Conservation (phyloP, 2,888 invertebrate species). For the Limnephilus auricula region DNA sequence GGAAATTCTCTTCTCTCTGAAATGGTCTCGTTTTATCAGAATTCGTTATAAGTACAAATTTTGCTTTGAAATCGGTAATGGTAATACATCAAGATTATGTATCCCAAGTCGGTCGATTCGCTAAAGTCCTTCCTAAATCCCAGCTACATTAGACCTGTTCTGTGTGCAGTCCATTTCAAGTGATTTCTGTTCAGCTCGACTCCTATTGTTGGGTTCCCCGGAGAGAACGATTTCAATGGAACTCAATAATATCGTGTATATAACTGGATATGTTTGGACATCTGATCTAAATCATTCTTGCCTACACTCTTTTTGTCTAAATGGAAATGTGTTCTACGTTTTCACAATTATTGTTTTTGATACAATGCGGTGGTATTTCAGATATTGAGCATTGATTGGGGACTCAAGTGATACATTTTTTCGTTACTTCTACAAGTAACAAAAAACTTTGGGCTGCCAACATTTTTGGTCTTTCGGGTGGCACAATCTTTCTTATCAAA, state of each 20-base stretch:
- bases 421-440: no score
- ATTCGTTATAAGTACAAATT: neutral
- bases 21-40: neutral
- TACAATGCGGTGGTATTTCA: neutral
- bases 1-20: neutral
- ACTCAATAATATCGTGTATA: neutral
- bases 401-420: no score
- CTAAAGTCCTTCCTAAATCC: neutral
- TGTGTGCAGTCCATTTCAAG: neutral
- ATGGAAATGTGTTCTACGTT: neutral
- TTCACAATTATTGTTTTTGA: no score
- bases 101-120: neutral
- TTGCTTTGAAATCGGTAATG: neutral
- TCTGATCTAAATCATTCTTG: neutral
- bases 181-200: neutral
- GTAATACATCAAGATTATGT: neutral
- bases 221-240: neutral
- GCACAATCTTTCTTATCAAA: no score
- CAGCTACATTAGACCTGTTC: neutral
- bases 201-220: neutral
- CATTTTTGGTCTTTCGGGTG: neutral
- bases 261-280: neutral
- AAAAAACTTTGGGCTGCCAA: no score
- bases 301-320: neutral
- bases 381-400: no score